Conservation (phyloP, 2,113 vertebrate genomes). For the Anseranas semipalmata region DNA sequence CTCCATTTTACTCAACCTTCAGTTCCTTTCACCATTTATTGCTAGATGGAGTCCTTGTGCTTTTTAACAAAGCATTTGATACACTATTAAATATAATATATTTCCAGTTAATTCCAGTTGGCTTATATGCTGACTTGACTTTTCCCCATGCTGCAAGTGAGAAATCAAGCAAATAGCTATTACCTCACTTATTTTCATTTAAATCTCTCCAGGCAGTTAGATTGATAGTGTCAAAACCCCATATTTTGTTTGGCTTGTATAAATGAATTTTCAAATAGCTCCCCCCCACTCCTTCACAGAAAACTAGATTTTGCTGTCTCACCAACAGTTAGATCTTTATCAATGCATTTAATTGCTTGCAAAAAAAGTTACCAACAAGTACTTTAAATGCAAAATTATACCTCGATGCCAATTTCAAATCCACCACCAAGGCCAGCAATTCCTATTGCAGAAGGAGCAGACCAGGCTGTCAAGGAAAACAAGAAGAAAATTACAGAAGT, state of each 20-base stretch:
- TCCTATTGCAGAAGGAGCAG: conserved; percentile 95
- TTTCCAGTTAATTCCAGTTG: not conserved
- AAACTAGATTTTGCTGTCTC: not conserved
- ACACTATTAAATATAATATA: not conserved
- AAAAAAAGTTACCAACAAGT: conserved; percentile 15
- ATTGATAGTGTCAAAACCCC: not conserved
- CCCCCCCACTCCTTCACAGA: not conserved
- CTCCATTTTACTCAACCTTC: not conserved
- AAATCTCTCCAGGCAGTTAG: not conserved
- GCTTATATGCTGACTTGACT: not conserved
- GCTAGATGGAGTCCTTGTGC: not conserved
- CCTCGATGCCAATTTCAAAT: conserved; percentile 97
- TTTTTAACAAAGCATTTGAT: not conserved
- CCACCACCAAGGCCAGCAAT: conserved; percentile 96
- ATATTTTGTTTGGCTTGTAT: not conserved
- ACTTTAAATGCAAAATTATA: conserved; percentile 52
- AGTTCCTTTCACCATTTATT: not conserved
- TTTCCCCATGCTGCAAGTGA: not conserved
- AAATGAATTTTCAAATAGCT: not conserved
- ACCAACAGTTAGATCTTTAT: not conserved
- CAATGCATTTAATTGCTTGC: not conserved
- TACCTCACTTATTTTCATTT: not conserved
- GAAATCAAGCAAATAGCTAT: not conserved
- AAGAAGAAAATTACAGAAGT: not conserved
- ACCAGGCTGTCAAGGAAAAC: conserved; percentile 84